Evolutionary conservation across 2,888 invertebrate species (phyloP).

Genomic region (Xestoiulus laeticollis): DNA sequence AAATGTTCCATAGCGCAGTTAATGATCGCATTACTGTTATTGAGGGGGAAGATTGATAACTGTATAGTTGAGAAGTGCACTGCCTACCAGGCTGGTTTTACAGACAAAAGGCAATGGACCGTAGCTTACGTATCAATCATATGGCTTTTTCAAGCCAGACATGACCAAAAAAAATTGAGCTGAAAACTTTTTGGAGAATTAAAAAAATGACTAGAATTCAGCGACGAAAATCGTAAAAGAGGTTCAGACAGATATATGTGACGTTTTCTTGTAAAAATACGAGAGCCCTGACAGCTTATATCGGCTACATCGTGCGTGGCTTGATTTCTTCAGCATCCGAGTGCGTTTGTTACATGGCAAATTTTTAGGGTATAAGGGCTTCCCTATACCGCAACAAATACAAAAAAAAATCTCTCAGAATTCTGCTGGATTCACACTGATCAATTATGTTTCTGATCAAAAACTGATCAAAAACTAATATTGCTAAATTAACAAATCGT

Average conservation of each 20-base stretch:
- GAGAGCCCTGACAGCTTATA: neutral
- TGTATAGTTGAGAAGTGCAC: slow-evolving; percentile 24
- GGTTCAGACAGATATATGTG: slow-evolving; percentile 29
- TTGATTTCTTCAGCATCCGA: neutral
- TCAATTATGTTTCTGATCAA: too few species aligned
- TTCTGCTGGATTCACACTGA: too few species aligned
- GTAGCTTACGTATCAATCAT: slow-evolving; percentile 18
- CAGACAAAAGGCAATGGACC: slow-evolving; percentile 34
- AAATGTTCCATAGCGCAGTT: neutral
- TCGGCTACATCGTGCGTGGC: neutral
- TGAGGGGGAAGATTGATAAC: slow-evolving; percentile 40
- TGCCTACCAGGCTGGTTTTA: slow-evolving; percentile 8
- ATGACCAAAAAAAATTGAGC: neutral
- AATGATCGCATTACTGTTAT: slow-evolving; percentile 41
- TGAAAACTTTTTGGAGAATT: neutral
- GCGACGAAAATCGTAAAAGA: slow-evolving; percentile 31
- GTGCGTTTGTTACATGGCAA: too few species aligned
- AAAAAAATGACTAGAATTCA: neutral
- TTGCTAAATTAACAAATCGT: too few species aligned
- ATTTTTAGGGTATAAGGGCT: too few species aligned
- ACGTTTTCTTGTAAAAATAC: neutral
- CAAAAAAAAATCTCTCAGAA: too few species aligned
- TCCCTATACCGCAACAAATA: too few species aligned
- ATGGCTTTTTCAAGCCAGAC: neutral
- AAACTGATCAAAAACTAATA: too few species aligned